Evolutionary conservation across 2,888 invertebrate genomes (phyloP).

Genomic region (Diadegma fenestrale): DNA sequence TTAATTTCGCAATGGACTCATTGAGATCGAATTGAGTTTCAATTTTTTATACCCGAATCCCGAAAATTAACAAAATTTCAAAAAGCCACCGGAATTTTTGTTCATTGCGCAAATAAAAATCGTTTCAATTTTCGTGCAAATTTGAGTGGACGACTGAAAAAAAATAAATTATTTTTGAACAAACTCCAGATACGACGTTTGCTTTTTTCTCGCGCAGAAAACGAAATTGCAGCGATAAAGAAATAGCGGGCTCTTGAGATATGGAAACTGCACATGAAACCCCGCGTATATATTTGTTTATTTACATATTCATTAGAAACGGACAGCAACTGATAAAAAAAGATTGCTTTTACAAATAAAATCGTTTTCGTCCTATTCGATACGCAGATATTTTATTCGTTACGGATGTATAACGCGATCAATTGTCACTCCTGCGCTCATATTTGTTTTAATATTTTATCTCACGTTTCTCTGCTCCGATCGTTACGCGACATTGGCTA

Average conservation of each 20-base stretch:
- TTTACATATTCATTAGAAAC: slow-evolving; percentile 1
- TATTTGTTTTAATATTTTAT: not conserved
- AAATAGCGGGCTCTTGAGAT: not conserved
- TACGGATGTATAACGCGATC: slow-evolving; percentile 31
- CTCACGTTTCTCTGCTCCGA: not conserved
- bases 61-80: not conserved
- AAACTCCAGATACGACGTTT: not conserved
- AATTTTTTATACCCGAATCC: no score
- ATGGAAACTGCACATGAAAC: not conserved
- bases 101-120: not conserved
- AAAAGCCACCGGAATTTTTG: not conserved
- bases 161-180: not conserved
- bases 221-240: not conserved
- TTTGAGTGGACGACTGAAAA: not conserved
- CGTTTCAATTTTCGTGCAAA: not conserved
- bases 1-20: no score
- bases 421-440: not conserved
- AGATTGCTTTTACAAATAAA: slow-evolving; percentile 43
- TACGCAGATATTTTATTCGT: slow-evolving; percentile 57
- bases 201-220: not conserved
- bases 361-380: slow-evolving; percentile 43
- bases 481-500: not conserved
- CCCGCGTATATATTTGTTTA: slow-evolving; percentile 5
- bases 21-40: no score
- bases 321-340: slow-evolving; percentile 2